Evolutionary conservation across 1,140 invertebrate species (phyloP), one percentile per base, ranked within the genome.

Genomic region (Phocides pigmalion): DNA sequence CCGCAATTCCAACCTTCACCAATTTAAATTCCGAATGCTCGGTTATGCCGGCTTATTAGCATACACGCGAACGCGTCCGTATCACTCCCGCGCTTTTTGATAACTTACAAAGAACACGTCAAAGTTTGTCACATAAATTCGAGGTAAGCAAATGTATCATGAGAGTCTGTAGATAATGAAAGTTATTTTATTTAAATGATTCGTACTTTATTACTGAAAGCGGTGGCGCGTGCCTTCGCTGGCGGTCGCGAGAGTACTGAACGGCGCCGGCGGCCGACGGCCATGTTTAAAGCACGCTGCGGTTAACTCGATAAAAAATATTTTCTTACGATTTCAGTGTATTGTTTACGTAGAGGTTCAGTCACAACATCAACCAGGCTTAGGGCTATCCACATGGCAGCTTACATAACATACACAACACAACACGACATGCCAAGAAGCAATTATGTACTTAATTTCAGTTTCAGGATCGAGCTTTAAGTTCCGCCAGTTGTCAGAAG

Each of bases 201-300:
- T 73, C 63, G 68, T 73, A 68, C 76, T 62, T 72, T 72, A 71
- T 51, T 76, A 67, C 65, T 66, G 42, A 42, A 65, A 68, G 69
- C 62, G 41, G 64, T 64, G 75, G 72, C 83, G 80, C 76, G 84
- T 81, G 76, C 71, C 73, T 68, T 66, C 73, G 71, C 71, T 76
- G 76, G 67, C 75, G 77, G 83, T 81, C 80, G 79, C 76, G 78
- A 72, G 77, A 79, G 74, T 75, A 87, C 86, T 87, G 81, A 87
- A 62, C 64, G 75, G 68, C 76, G 79, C 78, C 82, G 75, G 71
- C 75, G 74, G 69, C 53, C 53, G 74, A 51, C 77, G 53, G 80
- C 82, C 87, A 87, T 89, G 87, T 89, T 89, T 87, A 87, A 87
- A 81, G 82, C 87, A 87, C 76, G 79, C 78, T 68, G 64, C 79